Evolutionary conservation across 1,140 invertebrate genomes (phyloP).

Genomic region (Lepidurus couesii): DNA sequence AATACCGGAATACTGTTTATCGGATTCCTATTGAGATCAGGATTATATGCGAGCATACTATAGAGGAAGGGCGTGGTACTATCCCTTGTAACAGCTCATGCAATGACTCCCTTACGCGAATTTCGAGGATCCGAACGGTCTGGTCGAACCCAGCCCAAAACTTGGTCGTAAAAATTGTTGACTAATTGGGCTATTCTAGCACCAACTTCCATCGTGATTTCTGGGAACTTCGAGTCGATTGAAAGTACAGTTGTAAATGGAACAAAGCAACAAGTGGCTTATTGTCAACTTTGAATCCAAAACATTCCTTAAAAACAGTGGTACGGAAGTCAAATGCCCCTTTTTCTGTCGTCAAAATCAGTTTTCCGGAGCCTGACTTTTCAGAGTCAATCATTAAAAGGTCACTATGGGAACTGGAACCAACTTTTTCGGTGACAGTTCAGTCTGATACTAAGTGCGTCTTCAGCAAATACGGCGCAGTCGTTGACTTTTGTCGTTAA

Average conservation of each 20-base stretch:
- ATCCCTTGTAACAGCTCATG: neutral
- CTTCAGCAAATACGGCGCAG: neutral
- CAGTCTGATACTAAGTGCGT: neutral
- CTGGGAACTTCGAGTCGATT: neutral
- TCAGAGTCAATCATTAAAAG: neutral
- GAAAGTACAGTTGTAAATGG: neutral
- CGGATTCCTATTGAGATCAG: too few relatives aligned
- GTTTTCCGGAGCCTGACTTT: neutral
- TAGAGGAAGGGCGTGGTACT: neutral
- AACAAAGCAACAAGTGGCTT: neutral
- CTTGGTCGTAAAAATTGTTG: neutral
- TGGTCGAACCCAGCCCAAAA: conserved; percentile 4
- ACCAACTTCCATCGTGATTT: neutral
- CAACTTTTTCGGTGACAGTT: neutral
- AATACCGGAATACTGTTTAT: too few relatives aligned
- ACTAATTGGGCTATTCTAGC: neutral
- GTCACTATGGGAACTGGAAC: neutral
- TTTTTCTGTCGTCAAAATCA: neutral
- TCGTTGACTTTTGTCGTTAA: neutral
- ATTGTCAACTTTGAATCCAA: neutral
- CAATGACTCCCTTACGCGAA: neutral
- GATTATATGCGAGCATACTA: neutral
- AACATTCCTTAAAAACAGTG: neutral
- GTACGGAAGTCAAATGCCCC: neutral
- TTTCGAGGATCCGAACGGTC: neutral